Base-by-base conservation (phyloP, 2,888 invertebrate genomes). In the Cecidostiba fungosa region DNA sequence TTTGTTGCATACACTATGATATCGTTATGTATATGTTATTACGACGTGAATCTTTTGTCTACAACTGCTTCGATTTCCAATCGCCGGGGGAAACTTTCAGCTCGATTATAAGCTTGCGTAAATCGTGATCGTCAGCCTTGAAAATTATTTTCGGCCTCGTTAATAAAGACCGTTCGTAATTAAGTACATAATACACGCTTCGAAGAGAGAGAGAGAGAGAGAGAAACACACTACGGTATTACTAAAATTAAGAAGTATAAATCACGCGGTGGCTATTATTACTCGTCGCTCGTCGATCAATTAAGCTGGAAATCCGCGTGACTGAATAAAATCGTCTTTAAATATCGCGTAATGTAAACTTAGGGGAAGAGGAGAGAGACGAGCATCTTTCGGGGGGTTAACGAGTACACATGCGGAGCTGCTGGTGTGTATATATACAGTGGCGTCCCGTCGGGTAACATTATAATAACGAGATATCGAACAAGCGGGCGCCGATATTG, bases 391-490 rank as follows among this genome's bases (percentile, higher is more conserved):
- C 72, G 77, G 62, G 79, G 87, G 89, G 91, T 92, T 93, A 93
- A 93, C 93, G 92, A 93, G 92, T 87, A 59, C n/a, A 59, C 54
- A 59, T 88, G 84, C 70, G 87, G 88, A 39, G 4, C 32, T 36
- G 5, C 6, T 36, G 6, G 3, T 32, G 3, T 10, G 10, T 12
- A 43, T 12, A 43, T 12, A 43, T 8, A 43, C 10, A 86, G 87
- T 83, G 69, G 69, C 78, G 73, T 77, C 84, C 86, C 74, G 73
- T 77, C 82, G 82, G 78, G 86, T 81, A 85, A 88, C 89, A 92
- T 92, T 92, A 92, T 91, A 90, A 90, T 91, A 92, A 93, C 92
- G 92, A 92, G 91, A 91, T 91, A 92, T 91, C 90, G 92, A 92
- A 90, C 91, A 88, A 86, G 87, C 80, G 32, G 81, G 50, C 29